Conservation (phyloP, 2,888 invertebrate species). For the Iphiclides podalirius region DNA sequence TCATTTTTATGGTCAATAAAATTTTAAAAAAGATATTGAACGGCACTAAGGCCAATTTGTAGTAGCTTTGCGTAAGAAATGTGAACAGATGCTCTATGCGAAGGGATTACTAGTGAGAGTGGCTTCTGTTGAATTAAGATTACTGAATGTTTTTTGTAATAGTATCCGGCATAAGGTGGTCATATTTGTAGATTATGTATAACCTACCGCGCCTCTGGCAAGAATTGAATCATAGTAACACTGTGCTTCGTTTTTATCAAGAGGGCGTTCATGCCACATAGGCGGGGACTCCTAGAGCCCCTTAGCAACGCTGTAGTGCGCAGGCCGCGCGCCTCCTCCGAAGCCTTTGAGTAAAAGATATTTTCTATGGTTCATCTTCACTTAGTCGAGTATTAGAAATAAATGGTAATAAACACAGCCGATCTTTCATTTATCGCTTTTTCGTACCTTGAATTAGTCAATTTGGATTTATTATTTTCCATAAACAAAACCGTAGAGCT, state of each 20-base stretch:
- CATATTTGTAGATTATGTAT: constrained; percentile 49
- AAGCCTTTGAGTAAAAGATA: constrained; percentile 56
- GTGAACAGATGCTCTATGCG: constrained; percentile 39
- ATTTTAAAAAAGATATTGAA: too few species aligned
- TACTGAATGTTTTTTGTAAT: constrained; percentile 61
- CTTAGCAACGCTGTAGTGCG: constrained; percentile 48
- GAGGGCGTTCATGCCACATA: constrained; percentile 38
- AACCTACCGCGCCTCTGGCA: constrained; percentile 45
- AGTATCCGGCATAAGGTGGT: constrained; percentile 32
- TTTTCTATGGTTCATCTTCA: constrained; percentile 72
- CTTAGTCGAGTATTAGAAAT: constrained; percentile 73
- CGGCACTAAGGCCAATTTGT: constrained; percentile 8
- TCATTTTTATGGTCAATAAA: too few species aligned
- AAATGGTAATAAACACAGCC: constrained; percentile 75
- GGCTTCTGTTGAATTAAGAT: constrained; percentile 50
- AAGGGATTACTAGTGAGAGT: constrained; percentile 42
- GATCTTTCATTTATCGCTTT: constrained; percentile 78
- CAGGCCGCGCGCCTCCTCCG: constrained; percentile 69
- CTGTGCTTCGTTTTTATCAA: constrained; percentile 31
- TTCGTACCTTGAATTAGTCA: constrained; percentile 51
- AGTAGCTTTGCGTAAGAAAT: background rate
- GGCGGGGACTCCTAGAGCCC: constrained; percentile 52
- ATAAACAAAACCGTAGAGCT: constrained; percentile 50
- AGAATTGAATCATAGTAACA: constrained; percentile 23
- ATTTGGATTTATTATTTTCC: constrained; percentile 42